phyloP scores from a whole-genome alignment of 2,797 vertebrate species.

The Hoplostethus atlanticus region DNA sequence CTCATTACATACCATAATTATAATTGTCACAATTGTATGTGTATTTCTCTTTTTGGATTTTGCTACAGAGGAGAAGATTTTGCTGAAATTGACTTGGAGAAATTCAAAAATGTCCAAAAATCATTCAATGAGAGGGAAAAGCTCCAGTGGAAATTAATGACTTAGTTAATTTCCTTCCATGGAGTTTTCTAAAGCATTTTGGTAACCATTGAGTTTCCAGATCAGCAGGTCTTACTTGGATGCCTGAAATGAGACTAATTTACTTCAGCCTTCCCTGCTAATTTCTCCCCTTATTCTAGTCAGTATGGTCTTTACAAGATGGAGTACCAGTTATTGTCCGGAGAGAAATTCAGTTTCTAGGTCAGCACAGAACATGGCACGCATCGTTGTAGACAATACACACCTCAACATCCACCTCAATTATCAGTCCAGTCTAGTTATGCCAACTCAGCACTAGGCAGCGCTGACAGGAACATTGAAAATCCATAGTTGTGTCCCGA shows the following conservation, averaged over 20 bases:
- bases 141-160: neutral
- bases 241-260: constrained; percentile 1
- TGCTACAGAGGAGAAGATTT: too few species aligned
- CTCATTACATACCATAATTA: too few species aligned
- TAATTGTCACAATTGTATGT: neutral
- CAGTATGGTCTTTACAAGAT: neutral
- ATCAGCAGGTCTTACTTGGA: constrained; percentile 9
- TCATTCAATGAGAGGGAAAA: neutral
- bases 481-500: neutral
- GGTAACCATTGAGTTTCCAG: neutral
- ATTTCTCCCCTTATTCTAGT: neutral
- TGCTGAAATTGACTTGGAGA: neutral
- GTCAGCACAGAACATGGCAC: neutral
- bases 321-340: neutral
- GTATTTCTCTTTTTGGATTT: neutral
- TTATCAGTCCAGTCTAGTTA: neutral
- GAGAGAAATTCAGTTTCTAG: neutral
- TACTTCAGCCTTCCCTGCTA: neutral
- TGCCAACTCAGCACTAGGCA: neutral
- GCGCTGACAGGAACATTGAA: neutral
- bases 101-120: too few species aligned
- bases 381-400: neutral
- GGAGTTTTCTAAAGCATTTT: neutral
- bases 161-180: neutral
- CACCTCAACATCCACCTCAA: neutral